Evolutionary conservation across 2,113 vertebrate genomes (phyloP), one percentile per base, ranked within the genome.

Genomic region (Pachycephala philippinensis): DNA sequence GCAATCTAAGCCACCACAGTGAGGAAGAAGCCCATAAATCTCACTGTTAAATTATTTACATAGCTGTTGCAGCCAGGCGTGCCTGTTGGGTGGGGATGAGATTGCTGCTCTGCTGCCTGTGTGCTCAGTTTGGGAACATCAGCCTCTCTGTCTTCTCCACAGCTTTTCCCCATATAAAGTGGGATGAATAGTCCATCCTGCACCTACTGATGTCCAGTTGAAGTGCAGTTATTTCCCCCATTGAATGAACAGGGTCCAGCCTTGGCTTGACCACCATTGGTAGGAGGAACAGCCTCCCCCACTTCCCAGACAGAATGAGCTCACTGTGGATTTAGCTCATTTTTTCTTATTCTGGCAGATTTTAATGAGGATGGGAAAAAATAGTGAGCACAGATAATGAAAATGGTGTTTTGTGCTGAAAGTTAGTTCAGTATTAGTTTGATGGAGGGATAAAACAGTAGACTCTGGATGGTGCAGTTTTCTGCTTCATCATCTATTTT

Each of bases 401-500:
- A 96, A 90, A 84, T 9, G 2, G 35, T 31, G 18, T 30, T 82
- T 54, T 86, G 50, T 74, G 31, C 3, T 13, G 35, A 85, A 59
- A 24, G 26, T 78, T 52, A 74, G 18, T 68, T 90, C 6, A 4
- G 24, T 60, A 79, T 78, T 87, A 79, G 72, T 77, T 57, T 77
- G 84, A 71, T 1, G 0, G 47, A 86, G 13, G 50, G 14, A 93
- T 93, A 72, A 94, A 97, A 85, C n/a, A 87, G 64, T 56, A 81
- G 39, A 26, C 39, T 37, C 35, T 59, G 65, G 19, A 72, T 47
- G 28, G 56, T 31, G 13, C 15, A 26, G 11, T 18, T 88, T 96
- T 97, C 92, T 96, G 89, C 90, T 97, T 96, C 90, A 88, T 97
- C 92, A 94, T 95, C 93, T 94, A 16, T 87, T 98, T 97, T 92